These are phyloP conservation scores for Steromphala cineraria DNA, from an alignment of 2,888 invertebrate genomes.

Conservation along the genomic window DNA sequence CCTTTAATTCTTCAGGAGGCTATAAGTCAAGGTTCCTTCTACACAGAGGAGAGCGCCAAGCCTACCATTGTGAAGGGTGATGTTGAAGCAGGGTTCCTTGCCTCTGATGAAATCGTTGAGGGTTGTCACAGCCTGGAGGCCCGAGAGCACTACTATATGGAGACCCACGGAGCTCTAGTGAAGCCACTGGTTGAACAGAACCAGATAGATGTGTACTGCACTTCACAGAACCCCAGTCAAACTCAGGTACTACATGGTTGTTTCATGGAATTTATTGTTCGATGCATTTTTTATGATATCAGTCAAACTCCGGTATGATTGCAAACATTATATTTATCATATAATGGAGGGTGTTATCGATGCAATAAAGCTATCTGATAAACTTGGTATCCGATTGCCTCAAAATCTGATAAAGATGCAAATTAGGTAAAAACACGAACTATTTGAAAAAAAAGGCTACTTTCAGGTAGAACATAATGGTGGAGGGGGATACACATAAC, in stretches of 20 bases:
- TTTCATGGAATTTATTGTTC: too few species aligned
- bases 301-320: too few species aligned
- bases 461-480: too few species aligned
- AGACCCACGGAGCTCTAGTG: constrained; percentile 81
- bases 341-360: too few species aligned
- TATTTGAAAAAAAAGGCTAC: too few species aligned
- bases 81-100: constrained; percentile 81
- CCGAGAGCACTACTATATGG: constrained; percentile 97
- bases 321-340: too few species aligned
- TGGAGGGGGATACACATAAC: too few species aligned
- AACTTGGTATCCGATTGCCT: too few species aligned
- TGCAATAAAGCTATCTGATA: too few species aligned
- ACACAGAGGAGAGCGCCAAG: neutral
- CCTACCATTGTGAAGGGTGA: constrained; percentile 77
- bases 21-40: neutral
- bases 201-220: constrained; percentile 89
- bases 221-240: constrained; percentile 81
- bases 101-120: constrained; percentile 84
- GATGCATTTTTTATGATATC: too few species aligned
- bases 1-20: neutral
- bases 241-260: constrained; percentile 36
- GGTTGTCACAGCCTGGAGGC: constrained; percentile 89
- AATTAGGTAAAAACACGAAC: too few species aligned
- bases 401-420: too few species aligned
- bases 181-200: constrained; percentile 80